Evolutionary conservation across 2,797 vertebrate genomes (phyloP), one percentile per base, ranked within the genome.

Genomic region (Pelochelys cantorii): DNA sequence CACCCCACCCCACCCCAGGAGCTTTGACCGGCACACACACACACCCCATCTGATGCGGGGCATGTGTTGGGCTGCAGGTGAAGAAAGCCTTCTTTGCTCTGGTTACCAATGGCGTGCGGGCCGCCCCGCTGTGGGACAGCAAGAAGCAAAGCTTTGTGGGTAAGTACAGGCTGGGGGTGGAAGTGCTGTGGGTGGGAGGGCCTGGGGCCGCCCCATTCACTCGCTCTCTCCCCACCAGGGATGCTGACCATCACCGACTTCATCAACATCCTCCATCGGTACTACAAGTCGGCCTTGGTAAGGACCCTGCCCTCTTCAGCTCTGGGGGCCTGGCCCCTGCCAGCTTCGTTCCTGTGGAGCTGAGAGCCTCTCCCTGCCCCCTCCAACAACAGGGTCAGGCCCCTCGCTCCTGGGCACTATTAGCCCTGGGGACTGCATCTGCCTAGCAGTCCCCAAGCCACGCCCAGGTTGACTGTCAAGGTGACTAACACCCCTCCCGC

Each of bases 241-340:
- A 99, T 99, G 99, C 97, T 99, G 94, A 99, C 99, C 92, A 99
- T 99, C 98, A 99, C 99, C 37, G 99, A 99, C 97, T 99, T 99
- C 97, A 99, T 99, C 96, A 99, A 99, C 96, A 99, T 99, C 95
- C 98, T 99, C 83, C 99, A 99, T 97, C 99, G 99, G 87, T 99
- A 99, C 97, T 99, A 99, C 98, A 99, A 99, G 90, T 99, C 99
- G 11, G 99, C 99, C 86, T 96, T 99, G 99, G 99, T 99, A 98
- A 98, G 98, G 25, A 3, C 5, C 27, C 25, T 12, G 27, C 27
- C 59, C 59, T 42, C 48, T 23, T 0, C 1, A 1, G 0, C 55
- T 14, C 11, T 10, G 31, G 5, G 5, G 1, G 17, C 1, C 79
- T 22, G 57, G 54, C 27, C 54, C 25, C 59, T 42, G 13, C 52